Conservation (phyloP, 1,140 invertebrate genomes). For the Cephus cinctus region DNA sequence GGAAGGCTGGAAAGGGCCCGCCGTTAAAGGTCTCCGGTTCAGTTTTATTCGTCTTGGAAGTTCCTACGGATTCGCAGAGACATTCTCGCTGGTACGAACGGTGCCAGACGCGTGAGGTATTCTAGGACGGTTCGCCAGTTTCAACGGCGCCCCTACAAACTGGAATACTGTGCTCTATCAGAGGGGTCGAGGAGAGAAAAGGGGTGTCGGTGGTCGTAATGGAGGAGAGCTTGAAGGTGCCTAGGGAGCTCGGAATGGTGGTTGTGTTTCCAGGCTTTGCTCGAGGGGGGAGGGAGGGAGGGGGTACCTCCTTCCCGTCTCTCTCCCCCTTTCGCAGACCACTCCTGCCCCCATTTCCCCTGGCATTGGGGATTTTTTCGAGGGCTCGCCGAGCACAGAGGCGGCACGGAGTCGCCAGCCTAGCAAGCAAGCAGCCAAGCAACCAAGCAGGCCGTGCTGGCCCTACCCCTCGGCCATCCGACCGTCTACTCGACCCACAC, state of each 20-base stretch:
- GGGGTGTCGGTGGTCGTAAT: slow-evolving; percentile 10
- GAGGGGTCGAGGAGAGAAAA: slow-evolving; percentile 24
- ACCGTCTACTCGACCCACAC: slow-evolving; percentile 7
- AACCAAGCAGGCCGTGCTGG: slow-evolving; percentile 8
- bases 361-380: slow-evolving; percentile 40
- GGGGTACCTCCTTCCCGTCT: slow-evolving; percentile 13
- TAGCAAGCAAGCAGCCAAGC: slow-evolving; percentile 20
- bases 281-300: too few species aligned
- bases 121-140: slow-evolving; percentile 47
- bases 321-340: slow-evolving; percentile 19
- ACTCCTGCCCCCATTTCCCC: slow-evolving; percentile 44
- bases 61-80: too few species aligned
- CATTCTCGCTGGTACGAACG: slow-evolving; percentile 25
- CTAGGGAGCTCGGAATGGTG: neutral
- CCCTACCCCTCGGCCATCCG: neutral
- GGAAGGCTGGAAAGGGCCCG: too few species aligned
- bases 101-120: slow-evolving; percentile 47
- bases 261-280: neutral
- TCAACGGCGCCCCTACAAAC: slow-evolving; percentile 45
- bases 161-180: slow-evolving; percentile 45
- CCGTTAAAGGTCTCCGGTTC: too few species aligned
- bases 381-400: slow-evolving; percentile 25
- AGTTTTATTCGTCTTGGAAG: too few species aligned
- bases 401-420: slow-evolving; percentile 27
- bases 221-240: neutral